Percentiles rank a stretch among this genome's conserved stretches.
Conservation (phyloP, 2,888 invertebrate genomes). For the Oscheius sp. region DNA sequence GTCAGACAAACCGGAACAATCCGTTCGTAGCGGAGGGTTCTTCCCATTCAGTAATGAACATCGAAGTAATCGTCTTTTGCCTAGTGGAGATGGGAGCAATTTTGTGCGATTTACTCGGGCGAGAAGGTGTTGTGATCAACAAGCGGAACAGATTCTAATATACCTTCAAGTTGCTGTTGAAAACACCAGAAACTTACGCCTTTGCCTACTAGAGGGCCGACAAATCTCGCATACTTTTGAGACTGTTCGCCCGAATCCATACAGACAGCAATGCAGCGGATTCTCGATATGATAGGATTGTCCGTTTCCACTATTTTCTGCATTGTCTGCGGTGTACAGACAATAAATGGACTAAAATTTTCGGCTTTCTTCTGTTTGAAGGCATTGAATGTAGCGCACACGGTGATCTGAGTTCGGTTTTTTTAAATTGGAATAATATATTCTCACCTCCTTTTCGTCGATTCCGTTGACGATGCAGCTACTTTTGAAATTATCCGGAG, state of each 20-base stretch:
- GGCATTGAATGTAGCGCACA: not conserved
- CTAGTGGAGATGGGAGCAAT: conserved; percentile 1
- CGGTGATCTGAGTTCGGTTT: not conserved
- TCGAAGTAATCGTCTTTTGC: conserved; percentile 16
- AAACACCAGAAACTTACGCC: conserved; percentile 17
- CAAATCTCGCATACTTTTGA: conserved; percentile 12
- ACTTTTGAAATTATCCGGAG: not conserved
- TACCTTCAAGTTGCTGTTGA: not conserved
- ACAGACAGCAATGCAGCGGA: conserved; percentile 15
- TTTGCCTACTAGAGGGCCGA: conserved; percentile 23
- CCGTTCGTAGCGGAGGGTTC: conserved; percentile 2
- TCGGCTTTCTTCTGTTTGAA: not conserved
- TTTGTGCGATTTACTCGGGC: not conserved
- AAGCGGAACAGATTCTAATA: conserved; percentile 11
- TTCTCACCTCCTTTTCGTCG: conserved; percentile 11
- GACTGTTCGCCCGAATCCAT: conserved; percentile 16
- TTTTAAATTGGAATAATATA: not conserved
- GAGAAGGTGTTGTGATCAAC: conserved; percentile 2
- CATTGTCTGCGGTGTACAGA: not conserved
- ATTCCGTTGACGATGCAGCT: conserved; percentile 6
- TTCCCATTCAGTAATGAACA: conserved; percentile 23
- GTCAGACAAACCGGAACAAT: conserved; percentile 3
- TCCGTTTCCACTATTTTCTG: conserved; percentile 24
- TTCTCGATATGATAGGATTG: not conserved
- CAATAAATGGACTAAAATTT: not conserved